Conservation (phyloP, 1,140 invertebrate species). For the Latrodectus geometricus region DNA sequence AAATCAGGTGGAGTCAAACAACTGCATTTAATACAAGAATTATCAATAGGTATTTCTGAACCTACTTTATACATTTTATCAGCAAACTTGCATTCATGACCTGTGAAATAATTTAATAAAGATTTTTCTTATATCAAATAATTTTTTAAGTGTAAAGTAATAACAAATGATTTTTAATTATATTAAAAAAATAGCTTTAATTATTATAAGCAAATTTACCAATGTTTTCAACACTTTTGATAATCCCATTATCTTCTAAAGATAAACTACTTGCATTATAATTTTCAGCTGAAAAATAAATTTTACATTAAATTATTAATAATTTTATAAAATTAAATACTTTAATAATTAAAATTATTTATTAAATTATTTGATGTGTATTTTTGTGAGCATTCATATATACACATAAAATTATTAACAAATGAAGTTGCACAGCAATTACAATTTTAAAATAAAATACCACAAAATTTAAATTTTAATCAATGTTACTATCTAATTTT, state of each 20-base stretch:
- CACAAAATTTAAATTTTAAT: too few species aligned
- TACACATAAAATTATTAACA: too few species aligned
- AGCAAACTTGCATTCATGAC: slow-evolving; percentile 15
- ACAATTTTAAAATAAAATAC: too few species aligned
- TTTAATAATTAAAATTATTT: too few species aligned
- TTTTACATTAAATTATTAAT: neutral
- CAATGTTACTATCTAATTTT: too few species aligned
- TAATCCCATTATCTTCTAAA: neutral
- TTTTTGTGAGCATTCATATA: too few species aligned
- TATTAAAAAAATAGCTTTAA: neutral
- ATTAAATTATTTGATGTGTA: too few species aligned
- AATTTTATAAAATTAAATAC: too few species aligned
- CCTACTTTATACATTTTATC: slow-evolving; percentile 2
- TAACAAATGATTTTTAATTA: neutral
- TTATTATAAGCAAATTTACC: neutral
- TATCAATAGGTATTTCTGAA: slow-evolving; percentile 22
- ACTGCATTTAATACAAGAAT: slow-evolving; percentile 26
- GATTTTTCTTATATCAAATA: neutral
- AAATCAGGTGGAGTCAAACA: slow-evolving; percentile 38
- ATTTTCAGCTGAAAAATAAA: neutral
- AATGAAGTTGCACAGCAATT: too few species aligned
- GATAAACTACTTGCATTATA: neutral
- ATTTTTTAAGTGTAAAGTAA: neutral
- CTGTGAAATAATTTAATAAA: neutral
- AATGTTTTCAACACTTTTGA: neutral